phyloP scores from a whole-genome alignment of 2,888 invertebrate genomes.

The Lepetodrilus schrolli region DNA sequence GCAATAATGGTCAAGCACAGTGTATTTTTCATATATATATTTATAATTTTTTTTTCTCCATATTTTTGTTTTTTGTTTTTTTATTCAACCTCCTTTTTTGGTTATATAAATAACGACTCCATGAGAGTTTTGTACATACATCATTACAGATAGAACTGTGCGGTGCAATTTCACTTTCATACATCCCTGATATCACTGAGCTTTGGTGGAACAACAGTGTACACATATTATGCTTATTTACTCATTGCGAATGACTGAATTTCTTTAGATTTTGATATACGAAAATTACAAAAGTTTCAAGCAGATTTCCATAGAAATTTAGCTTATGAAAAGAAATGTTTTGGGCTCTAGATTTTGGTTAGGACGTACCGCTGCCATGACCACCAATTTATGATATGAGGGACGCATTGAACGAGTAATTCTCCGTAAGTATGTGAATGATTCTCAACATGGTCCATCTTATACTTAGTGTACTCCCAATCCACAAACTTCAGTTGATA shows the following conservation, averaged over 20 bases:
- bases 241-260: no score
- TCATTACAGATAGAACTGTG: background rate
- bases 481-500: slow-evolving; percentile 67
- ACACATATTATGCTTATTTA: background rate
- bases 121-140: slow-evolving; percentile 17
- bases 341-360: no score
- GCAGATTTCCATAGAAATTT: background rate
- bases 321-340: background rate
- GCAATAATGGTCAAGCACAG: slow-evolving; percentile 21
- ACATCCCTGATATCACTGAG: background rate
- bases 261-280: no score
- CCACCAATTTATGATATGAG: background rate
- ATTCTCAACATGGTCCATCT: slow-evolving; percentile 19
- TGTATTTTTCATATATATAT: no score
- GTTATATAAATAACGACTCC: slow-evolving; percentile 5
- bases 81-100: background rate
- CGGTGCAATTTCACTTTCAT: background rate
- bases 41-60: background rate
- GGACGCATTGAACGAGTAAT: background rate
- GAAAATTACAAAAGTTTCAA: no score
- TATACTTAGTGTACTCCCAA: slow-evolving; percentile 60
- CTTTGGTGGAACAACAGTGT: background rate
- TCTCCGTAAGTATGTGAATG: background rate
- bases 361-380: no score
- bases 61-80: background rate